Evolutionary conservation across 2,113 vertebrate species (phyloP), one percentile per base, ranked within the genome.

Genomic region (Scatophagus argus): DNA sequence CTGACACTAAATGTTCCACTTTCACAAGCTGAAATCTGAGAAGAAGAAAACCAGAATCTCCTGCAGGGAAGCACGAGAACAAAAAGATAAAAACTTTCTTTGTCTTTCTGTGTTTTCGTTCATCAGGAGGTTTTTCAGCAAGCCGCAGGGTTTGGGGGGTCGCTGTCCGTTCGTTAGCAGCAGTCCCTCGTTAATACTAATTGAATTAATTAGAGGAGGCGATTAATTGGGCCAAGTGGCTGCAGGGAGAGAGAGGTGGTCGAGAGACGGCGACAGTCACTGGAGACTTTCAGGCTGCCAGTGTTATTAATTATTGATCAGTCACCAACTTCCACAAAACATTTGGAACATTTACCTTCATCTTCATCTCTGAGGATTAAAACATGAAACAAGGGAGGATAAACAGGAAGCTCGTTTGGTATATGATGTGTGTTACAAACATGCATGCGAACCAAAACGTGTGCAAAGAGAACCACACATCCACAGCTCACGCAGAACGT

Each of bases 251-350:
- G 29, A 67, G 44, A 74, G 68, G 19, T 27, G 58, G 69, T 49
- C 10, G 59, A 82, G 69, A 74, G 54, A 79, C 75, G 43, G n/a
- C 3, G 29, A 21, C 49, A 44, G 43, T 68, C 74, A 43, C 66
- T 55, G 51, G 74, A 82, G 74, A 84, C 61, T 25, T 14, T 47
- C 19, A 12, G 49, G 47, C 68, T 67, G 39, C 54, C 1, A 8
- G 34, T 1, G 43, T 36, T 39, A 51, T 85, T 79, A 85, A 88
- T 85, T 69, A 85, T 85, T 88, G 62, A 88, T 73, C 63, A 67
- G 13, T 77, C 62, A 67, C 2, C 38, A 54, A 63, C 34, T 46
- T 34, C 23, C 74, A 12, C 6, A 25, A 51, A 69, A 79, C 55
- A 62, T 44, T 23, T 55, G n/a, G 6, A 46, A 9, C 0, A 16